phyloP scores from a whole-genome alignment of 2,797 vertebrate genomes.

The Chelidonichthys spinosus region DNA sequence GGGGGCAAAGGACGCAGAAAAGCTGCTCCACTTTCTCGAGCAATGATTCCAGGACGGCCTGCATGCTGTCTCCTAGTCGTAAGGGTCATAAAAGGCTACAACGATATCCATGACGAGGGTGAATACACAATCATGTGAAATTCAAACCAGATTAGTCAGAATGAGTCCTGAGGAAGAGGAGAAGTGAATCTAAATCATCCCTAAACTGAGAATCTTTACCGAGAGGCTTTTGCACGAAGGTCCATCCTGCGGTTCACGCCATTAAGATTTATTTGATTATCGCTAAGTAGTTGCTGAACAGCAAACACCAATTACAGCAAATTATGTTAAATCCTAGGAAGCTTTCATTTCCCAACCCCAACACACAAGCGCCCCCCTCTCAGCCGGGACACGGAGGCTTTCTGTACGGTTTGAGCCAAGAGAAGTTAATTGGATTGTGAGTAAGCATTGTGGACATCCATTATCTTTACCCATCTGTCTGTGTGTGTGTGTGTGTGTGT shows the following conservation, averaged over 20 bases:
- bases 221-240: conserved; percentile 6
- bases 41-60: background rate
- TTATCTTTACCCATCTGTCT: conserved; percentile 61
- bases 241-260: conserved; percentile 19
- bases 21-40: conserved; percentile 25
- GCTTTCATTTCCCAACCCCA: conserved; percentile 37
- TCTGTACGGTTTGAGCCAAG: conserved; percentile 38
- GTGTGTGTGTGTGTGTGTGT: too few species aligned
- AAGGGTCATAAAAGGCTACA: conserved; percentile 28
- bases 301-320: conserved; percentile 57
- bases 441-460: conserved; percentile 53
- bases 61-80: conserved; percentile 5
- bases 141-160: conserved; percentile 42
- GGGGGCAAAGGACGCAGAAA: conserved; percentile 20
- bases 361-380: conserved; percentile 3
- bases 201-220: background rate
- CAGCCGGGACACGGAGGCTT: background rate
- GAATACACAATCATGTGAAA: conserved; percentile 36
- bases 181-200: conserved; percentile 31
- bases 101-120: conserved; percentile 1
- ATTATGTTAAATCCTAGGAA: conserved; percentile 61
- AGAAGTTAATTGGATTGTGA: conserved; percentile 67
- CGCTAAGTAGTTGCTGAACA: conserved; percentile 51
- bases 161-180: conserved; percentile 12
- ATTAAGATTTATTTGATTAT: conserved; percentile 61